Evolutionary conservation across 2,113 vertebrate genomes (phyloP).

Genomic region (Austrofundulus limnaeus): DNA sequence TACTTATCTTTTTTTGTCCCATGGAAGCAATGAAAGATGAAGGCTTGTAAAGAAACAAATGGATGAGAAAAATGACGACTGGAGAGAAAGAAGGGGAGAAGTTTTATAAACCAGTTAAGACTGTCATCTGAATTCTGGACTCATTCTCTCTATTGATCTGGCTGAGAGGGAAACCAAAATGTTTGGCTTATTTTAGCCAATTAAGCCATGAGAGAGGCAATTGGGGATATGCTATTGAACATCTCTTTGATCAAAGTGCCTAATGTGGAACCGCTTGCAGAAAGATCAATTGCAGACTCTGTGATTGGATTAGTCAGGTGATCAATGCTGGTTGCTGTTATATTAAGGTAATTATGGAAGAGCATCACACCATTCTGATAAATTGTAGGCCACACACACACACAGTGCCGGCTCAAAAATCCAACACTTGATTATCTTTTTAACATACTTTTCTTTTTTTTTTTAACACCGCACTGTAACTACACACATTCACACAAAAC

Average conservation of each 20-base stretch:
- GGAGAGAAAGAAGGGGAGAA: neutral
- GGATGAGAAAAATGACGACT: neutral
- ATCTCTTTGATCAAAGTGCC: slow-evolving; percentile 85
- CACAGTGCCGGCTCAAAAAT: neutral
- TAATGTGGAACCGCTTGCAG: slow-evolving; percentile 85
- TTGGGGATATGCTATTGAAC: slow-evolving; percentile 90
- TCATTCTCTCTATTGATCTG: slow-evolving; percentile 89
- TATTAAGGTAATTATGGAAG: slow-evolving; percentile 93
- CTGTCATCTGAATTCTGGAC: slow-evolving; percentile 89
- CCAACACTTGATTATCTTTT: slow-evolving; percentile 11
- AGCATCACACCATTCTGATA: slow-evolving; percentile 34
- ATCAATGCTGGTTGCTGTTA: slow-evolving; percentile 96
- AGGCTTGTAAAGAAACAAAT: too few relatives aligned
- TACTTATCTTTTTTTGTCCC: too few relatives aligned
- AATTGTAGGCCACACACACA: too few relatives aligned
- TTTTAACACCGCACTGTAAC: too few relatives aligned
- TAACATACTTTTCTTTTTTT: too few relatives aligned
- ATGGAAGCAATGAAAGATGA: too few relatives aligned
- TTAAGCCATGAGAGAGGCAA: slow-evolving; percentile 90
- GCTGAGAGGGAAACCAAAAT: slow-evolving; percentile 91
- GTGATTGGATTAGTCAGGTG: slow-evolving; percentile 95
- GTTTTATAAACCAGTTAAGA: slow-evolving; percentile 77
- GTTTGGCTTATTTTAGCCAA: slow-evolving; percentile 97
- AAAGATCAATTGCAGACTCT: slow-evolving; percentile 88
- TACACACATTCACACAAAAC: slow-evolving; percentile 30